These are phyloP conservation scores for Otis tarda DNA, from an alignment of 2,113 vertebrate species.

Conservation along the genomic window DNA sequence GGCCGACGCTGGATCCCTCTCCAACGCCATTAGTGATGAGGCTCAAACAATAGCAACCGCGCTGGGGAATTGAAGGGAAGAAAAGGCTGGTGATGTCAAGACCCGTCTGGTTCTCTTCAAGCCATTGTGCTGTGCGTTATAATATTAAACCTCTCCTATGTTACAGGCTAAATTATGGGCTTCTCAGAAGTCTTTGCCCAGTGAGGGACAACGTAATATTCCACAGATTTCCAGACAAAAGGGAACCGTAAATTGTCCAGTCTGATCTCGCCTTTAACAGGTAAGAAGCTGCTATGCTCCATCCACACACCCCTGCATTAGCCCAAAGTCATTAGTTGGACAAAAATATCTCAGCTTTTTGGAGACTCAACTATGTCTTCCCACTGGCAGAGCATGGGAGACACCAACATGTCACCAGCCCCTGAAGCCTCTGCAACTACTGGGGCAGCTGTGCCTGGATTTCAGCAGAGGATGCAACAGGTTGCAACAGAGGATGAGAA, in stretches of 20 bases:
- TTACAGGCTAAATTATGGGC: background rate
- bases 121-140: slow-evolving; percentile 6
- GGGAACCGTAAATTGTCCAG: background rate
- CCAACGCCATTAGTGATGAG: slow-evolving; percentile 20
- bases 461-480: background rate
- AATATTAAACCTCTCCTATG: slow-evolving; percentile 16
- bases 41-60: background rate
- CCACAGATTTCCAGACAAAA: background rate
- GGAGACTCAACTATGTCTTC: background rate
- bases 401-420: background rate
- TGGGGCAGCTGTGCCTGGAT: background rate
- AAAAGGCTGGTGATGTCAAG: slow-evolving; percentile 49
- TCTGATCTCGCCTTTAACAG: background rate
- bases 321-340: background rate
- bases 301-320: background rate
- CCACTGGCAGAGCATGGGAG: accelerated
- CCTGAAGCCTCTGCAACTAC: background rate
- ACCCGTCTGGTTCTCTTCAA: slow-evolving; percentile 50
- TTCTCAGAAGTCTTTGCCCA: slow-evolving; percentile 21
- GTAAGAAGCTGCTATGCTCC: background rate
- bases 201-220: background rate
- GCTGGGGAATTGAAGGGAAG: background rate
- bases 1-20: background rate
- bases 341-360: background rate
- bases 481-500: background rate